Base-by-base conservation (phyloP, 92 coral and sea anemone species). In the Diadumene lineata region DNA sequence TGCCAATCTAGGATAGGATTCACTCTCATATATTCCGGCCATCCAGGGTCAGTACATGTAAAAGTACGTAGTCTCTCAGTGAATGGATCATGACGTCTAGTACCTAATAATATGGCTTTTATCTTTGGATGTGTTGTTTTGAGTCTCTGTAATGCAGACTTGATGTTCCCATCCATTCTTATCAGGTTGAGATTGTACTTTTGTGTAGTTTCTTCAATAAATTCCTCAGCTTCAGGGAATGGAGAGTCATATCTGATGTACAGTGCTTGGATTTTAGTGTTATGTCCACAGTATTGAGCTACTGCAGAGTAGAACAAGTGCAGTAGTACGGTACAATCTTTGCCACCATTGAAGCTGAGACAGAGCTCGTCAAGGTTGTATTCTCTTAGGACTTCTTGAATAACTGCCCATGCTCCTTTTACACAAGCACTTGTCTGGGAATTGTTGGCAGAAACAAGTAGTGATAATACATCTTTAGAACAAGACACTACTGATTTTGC, bases 1-100 rank as follows among this genome's bases (percentile, higher is more conserved):
- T 87, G 84, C 98, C 98, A 94, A 71, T 94, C 97, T 43, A 94
- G 82, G 65, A 94, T 94, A 64, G 98, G 97, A 74, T 92, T 94
- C 17, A 94, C 84, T 62, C 98, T 92, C 89, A 84, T 92, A 82
- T 89, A 92, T 48, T 72, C 84, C 1, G 99, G 99, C 99, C 99
- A 96, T 56, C 88, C 97, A 11, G 89, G 89, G 67, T 96, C 99
- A n/a, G 99, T 96, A 21, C 88, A 87, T 28, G 99, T 88, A 58
- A 96, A 96, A 18, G 92, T 78, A 50, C 83, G 87, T 50, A 96
- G 71, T 57, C 73, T 88, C 48, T 89, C 96, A 28, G 97, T 83
- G 74, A 92, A 96, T 10, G 99, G 99, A 58, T 96, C 99, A 57
- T 92, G 97, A 60, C 94, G 77, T 69, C 99, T 84, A 11, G 99